Evolutionary conservation across 2,888 invertebrate genomes (phyloP), one percentile per base, ranked within the genome.

Genomic region (Ophion ellenae): DNA sequence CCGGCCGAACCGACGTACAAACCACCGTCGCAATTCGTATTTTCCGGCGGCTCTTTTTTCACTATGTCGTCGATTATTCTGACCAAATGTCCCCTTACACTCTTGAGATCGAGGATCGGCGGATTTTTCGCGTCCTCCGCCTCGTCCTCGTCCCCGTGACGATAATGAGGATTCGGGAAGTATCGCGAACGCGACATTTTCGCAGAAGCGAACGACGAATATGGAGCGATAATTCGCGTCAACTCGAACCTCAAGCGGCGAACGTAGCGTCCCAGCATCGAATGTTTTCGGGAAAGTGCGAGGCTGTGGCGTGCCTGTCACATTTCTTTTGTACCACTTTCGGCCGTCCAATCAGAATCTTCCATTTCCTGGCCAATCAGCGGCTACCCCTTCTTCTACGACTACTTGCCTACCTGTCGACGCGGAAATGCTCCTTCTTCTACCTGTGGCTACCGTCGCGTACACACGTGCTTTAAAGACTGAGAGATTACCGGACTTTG

Each of bases 1-100:
- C 90, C 90, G 17, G 89, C 86, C n/a, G 89, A 81, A 24, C 90
- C 90, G 66, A 89, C 87, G 79, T 90, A 90, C 20, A 90, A 71
- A 5, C 88, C 87, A 59, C 88, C 89, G 7, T 90, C 87, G 96
- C 17, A 96, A 96, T 70, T 95, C 95, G 84, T 97, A 96, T n/a
- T 95, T 94, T 61, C 90, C 3, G 94, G 92, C 83, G 92, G 91
- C 45, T 94, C 90, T 76, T 93, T 90, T 40, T 87, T 87, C 78
- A 90, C 89, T 69, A 94, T 94, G 77, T 91, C 88, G 20, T 88
- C 86, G 9, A 92, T 63, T 53, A 92, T 90, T 63, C 88, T 88
- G 11, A 66, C 71, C 64, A 88, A 75, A 78, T 85, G 67, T 67
- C 84, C 59, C 20, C 84, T 86, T 59, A 86, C 81, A 9, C 64